phyloP scores from a whole-genome alignment of 2,888 invertebrate genomes.

The Clunio marinus region DNA sequence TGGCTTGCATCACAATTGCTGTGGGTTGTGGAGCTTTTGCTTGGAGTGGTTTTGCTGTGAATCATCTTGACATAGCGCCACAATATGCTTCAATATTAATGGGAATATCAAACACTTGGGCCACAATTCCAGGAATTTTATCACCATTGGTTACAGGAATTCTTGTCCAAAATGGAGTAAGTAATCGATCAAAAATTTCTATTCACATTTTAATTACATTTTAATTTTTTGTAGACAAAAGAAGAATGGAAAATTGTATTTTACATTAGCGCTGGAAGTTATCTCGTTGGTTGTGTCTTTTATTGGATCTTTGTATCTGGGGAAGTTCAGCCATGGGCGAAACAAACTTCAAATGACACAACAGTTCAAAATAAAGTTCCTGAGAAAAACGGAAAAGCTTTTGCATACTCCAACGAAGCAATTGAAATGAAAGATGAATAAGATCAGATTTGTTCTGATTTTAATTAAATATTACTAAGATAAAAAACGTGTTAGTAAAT shows the following conservation, averaged over 20 bases:
- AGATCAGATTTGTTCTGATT: neutral
- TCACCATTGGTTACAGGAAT: slow-evolving; percentile 78
- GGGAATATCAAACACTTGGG: slow-evolving; percentile 88
- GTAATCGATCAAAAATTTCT: slow-evolving; percentile 39
- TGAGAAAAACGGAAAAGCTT: slow-evolving; percentile 39
- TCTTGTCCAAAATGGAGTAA: slow-evolving; percentile 69
- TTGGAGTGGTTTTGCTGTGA: slow-evolving; percentile 85
- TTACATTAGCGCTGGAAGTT: slow-evolving; percentile 77
- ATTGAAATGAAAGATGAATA: slow-evolving; percentile 48
- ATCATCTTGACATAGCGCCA: slow-evolving; percentile 86
- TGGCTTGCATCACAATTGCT: slow-evolving; percentile 81
- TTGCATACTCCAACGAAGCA: slow-evolving; percentile 48
- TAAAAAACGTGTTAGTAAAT: neutral
- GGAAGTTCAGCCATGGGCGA: slow-evolving; percentile 77
- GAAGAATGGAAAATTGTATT: slow-evolving; percentile 83
- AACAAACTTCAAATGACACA: slow-evolving; percentile 47
- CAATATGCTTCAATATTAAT: slow-evolving; percentile 87
- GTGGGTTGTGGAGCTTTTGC: slow-evolving; percentile 89
- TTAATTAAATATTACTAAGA: slow-evolving; percentile 10
- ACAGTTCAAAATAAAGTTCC: slow-evolving; percentile 53
- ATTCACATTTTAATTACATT: slow-evolving; percentile 39
- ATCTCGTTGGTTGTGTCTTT: slow-evolving; percentile 76
- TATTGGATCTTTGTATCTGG: slow-evolving; percentile 79
- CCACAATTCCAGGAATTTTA: slow-evolving; percentile 87
- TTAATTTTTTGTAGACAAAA: slow-evolving; percentile 56